phyloP scores from a whole-genome alignment of 2,113 vertebrate genomes.

The Nycticebus coucang region DNA sequence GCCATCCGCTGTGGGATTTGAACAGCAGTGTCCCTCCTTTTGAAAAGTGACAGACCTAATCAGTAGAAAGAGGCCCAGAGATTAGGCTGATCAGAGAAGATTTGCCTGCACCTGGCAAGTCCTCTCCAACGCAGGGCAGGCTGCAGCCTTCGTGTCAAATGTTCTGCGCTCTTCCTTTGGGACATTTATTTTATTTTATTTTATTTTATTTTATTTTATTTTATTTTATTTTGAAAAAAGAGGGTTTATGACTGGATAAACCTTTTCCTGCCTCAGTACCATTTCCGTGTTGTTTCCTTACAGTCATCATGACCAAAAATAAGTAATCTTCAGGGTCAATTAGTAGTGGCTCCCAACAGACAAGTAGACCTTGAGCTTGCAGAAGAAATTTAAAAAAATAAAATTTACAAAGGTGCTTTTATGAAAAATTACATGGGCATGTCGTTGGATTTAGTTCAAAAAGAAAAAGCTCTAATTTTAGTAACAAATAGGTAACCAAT shows the following conservation, averaged over 20 bases:
- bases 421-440: slow-evolving; percentile 60
- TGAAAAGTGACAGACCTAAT: not conserved
- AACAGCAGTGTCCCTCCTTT: not conserved
- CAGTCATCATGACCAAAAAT: not conserved
- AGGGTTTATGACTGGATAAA: not conserved
- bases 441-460: slow-evolving; percentile 71
- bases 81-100: not conserved
- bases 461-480: slow-evolving; percentile 77
- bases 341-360: slow-evolving; percentile 43
- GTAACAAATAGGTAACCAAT: slow-evolving; percentile 73
- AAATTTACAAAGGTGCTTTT: slow-evolving; percentile 64
- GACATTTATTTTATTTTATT: fast-evolving
- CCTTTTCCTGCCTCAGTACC: not conserved
- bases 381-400: slow-evolving; percentile 59
- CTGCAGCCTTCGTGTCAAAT: not conserved
- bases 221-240: not conserved
- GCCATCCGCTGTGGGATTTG: not conserved
- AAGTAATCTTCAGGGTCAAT: slow-evolving; percentile 41
- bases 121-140: not conserved
- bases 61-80: not conserved
- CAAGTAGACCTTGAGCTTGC: slow-evolving; percentile 6
- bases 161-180: not conserved
- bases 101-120: not conserved
- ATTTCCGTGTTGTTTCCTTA: not conserved
- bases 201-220: not conserved